These are phyloP conservation scores for Coleophora deauratella DNA, from an alignment of 2,888 invertebrate species.

Conservation along the genomic window DNA sequence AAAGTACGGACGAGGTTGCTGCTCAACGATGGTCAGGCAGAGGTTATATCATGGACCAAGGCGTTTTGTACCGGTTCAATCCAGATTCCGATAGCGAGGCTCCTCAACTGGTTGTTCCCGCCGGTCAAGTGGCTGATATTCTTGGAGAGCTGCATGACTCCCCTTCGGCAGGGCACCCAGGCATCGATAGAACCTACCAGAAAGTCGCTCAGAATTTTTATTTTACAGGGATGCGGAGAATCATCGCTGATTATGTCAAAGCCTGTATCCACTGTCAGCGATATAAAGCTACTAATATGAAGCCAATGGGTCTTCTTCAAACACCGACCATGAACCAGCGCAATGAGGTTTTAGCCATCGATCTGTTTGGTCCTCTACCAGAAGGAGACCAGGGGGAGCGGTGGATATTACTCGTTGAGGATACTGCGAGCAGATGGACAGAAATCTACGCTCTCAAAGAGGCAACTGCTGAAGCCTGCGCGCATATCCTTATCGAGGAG, in stretches of 20 bases:
- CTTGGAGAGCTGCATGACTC: constrained; percentile 8
- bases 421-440: constrained; percentile 20
- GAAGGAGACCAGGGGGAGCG: constrained; percentile 13
- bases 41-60: neutral
- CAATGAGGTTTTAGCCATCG: neutral
- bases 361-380: constrained; percentile 21
- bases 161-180: constrained; percentile 10
- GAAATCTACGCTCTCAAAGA: constrained; percentile 20
- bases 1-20: too few relatives aligned
- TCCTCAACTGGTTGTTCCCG: constrained; percentile 3
- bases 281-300: constrained; percentile 13
- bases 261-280: constrained; percentile 13
- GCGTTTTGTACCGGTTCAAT: neutral
- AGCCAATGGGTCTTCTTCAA: constrained; percentile 5
- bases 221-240: constrained; percentile 15
- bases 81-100: constrained; percentile 1
- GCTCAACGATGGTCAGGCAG: too few relatives aligned
- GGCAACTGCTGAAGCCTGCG: constrained; percentile 17
- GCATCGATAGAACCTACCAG: constrained; percentile 7
- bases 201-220: constrained; percentile 6
- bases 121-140: neutral
- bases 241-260: constrained; percentile 13
- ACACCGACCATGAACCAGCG: neutral
- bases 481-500: constrained; percentile 2
- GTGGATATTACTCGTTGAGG: constrained; percentile 24